Conservation (phyloP, 2,888 invertebrate genomes). For the Sarcophaga caerulescens region DNA sequence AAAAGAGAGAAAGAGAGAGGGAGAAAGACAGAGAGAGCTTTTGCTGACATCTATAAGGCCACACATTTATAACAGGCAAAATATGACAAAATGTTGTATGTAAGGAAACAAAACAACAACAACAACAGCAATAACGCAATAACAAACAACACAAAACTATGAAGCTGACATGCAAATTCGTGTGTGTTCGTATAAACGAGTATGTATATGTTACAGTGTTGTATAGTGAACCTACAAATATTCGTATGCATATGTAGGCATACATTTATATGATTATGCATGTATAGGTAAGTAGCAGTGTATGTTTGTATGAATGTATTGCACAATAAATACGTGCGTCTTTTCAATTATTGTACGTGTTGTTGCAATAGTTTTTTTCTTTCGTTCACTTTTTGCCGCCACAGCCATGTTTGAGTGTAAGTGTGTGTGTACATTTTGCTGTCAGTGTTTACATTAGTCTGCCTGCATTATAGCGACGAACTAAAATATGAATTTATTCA, state of each 20-base stretch:
- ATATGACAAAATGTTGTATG: no score
- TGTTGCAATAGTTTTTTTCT: neutral
- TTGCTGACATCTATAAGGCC: constrained; percentile 54
- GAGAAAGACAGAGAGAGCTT: neutral
- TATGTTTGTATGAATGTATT: no score
- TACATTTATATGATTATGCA: neutral
- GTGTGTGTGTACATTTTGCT: neutral
- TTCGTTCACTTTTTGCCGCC: neutral
- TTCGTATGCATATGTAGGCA: constrained; percentile 23
- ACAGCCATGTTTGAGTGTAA: neutral
- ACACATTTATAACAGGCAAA: constrained; percentile 14
- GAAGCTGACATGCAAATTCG: neutral
- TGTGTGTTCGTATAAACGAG: no score
- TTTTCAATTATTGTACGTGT: constrained; percentile 34
- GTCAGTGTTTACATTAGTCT: neutral
- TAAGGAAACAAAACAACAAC: neutral
- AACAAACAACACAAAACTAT: constrained; percentile 1
- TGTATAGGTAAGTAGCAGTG: neutral
- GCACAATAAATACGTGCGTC: constrained; percentile 33
- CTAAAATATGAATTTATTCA: no score
- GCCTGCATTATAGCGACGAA: neutral
- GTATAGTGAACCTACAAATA: neutral
- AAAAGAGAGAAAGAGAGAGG: neutral
- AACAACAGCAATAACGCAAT: neutral
- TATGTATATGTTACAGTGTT: no score